phyloP scores from a whole-genome alignment of 2,797 vertebrate genomes.

The Amazona finschi region DNA sequence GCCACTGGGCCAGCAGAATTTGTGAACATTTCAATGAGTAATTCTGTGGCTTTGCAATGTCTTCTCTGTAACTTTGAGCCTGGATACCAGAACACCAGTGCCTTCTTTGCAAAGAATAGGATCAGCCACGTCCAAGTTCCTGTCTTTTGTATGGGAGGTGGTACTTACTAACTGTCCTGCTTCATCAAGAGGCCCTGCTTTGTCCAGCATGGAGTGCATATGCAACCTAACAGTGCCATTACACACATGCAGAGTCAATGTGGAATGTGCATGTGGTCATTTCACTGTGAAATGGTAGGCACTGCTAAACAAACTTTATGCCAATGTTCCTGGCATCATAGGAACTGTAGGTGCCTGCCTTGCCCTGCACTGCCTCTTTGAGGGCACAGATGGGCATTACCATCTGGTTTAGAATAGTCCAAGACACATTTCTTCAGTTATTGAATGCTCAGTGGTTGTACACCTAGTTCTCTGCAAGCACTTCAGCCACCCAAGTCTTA shows the following conservation, averaged over 20 bases:
- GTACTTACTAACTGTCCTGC: background rate
- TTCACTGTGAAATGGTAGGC: background rate
- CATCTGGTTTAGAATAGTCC: background rate
- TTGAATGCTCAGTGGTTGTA: background rate
- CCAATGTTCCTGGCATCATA: background rate
- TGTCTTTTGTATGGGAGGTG: background rate
- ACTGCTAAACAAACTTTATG: background rate
- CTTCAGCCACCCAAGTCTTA: background rate
- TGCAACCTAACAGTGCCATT: background rate
- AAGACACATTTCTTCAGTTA: background rate
- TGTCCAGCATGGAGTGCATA: background rate
- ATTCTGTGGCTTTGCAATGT: background rate
- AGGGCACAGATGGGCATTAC: background rate
- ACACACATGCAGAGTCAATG: background rate
- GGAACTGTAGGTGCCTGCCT: background rate
- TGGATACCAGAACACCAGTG: background rate
- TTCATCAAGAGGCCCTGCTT: background rate
- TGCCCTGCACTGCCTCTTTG: background rate
- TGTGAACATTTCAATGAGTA: background rate
- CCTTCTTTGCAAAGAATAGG: background rate
- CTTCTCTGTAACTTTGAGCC: background rate
- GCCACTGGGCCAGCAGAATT: background rate
- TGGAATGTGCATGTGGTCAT: background rate
- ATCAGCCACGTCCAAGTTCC: background rate
- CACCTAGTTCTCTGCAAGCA: background rate